Evolutionary conservation across 2,797 vertebrate species (phyloP).

Genomic region (Thamnophis elegans): DNA sequence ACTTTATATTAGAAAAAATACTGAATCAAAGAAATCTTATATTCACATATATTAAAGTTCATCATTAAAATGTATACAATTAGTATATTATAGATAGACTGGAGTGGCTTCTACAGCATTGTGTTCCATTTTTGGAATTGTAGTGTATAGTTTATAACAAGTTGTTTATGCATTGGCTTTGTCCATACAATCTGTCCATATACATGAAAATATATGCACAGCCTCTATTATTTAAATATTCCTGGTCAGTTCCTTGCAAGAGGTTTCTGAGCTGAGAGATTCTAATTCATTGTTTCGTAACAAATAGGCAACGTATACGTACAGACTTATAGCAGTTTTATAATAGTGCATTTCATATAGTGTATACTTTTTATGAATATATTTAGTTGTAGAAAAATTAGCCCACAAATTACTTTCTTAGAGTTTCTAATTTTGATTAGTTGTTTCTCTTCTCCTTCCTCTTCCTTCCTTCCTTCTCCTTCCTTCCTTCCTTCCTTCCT

Average conservation of each 20-base stretch:
- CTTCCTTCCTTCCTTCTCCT: neutral
- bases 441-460: neutral
- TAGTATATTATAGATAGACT: neutral
- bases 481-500: neutral
- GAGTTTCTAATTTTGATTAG: neutral
- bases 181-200: neutral
- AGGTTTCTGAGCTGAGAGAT: neutral
- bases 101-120: neutral
- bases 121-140: neutral
- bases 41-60: neutral
- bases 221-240: neutral
- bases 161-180: neutral
- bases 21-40: neutral
- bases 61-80: neutral
- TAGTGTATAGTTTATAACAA: neutral
- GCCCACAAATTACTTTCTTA: neutral
- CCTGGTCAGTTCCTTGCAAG: neutral
- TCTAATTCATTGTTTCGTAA: neutral
- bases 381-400: neutral
- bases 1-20: neutral
- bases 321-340: neutral
- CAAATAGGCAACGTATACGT: neutral
- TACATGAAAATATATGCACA: neutral
- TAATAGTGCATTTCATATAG: neutral
- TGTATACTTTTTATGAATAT: neutral